Evolutionary conservation across 1,140 invertebrate species (phyloP), one percentile per base, ranked within the genome.

Genomic region (Apis cerana): DNA sequence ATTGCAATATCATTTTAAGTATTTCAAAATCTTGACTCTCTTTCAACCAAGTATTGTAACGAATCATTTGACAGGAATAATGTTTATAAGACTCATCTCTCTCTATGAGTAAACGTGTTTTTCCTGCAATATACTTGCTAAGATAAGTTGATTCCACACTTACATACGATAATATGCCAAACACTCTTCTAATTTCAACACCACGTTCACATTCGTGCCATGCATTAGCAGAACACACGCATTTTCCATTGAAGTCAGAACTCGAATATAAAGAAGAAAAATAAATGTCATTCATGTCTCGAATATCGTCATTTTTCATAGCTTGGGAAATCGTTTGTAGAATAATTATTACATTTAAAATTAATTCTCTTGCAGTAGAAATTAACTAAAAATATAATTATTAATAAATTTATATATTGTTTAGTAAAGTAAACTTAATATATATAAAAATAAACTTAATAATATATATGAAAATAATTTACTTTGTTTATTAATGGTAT

Each of bases 251-350:
- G 64, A 81, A 83, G 43, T 92, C 88, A 10, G 89, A 87, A 23
- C 75, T 90, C 13, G 91, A 89, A 54, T 94, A 94, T 58, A 93
- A 78, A 10, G 91, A 83, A 11, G 93, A 93, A 62, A 94, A 90
- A 82, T 94, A 94, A 8, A 92, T 68, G 48, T 94, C 93, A 68
- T 94, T 94, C 93, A 94, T 94, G 64, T 94, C 94, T 52, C 92
- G 89, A 56, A 94, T 91, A 54, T 94, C 94, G 68, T 94, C 94
- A 74, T 93, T 93, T 13, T 88, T 92, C 91, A 94, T 92, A 7
- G 88, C 91, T 79, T 89, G 78, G 1, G 89, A 91, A 52, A 94
- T 93, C 33, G 90, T 93, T 72, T 92, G 76, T 17, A 94, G 75
- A 17, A 93, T 91, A 15, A 84, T 71, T 27, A 89, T 89, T 17